These are phyloP conservation scores for Papilio demoleus DNA, from an alignment of 2,888 invertebrate species.

Conservation along the genomic window DNA sequence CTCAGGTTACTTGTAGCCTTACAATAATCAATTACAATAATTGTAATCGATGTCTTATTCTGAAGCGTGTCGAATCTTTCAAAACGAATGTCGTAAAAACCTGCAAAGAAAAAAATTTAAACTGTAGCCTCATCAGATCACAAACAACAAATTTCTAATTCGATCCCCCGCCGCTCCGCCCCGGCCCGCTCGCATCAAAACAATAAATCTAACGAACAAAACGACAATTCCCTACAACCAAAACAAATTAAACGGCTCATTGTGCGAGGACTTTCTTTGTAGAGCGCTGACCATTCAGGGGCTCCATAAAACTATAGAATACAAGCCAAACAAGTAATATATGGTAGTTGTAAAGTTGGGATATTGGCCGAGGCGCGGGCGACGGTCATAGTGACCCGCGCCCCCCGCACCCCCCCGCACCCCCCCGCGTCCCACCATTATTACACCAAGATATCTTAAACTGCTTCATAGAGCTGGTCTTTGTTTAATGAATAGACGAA, in stretches of 20 bases:
- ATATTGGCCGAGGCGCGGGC: slow-evolving; percentile 46
- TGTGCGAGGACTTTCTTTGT: slow-evolving; percentile 53
- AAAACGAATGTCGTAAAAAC: slow-evolving; percentile 43
- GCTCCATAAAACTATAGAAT: slow-evolving; percentile 63
- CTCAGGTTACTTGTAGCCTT: neutral
- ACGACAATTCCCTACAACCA: slow-evolving; percentile 70
- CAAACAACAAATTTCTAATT: slow-evolving; percentile 46
- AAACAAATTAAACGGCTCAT: slow-evolving; percentile 75
- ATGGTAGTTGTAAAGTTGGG: slow-evolving; percentile 69
- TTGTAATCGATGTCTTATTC: neutral
- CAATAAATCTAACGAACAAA: slow-evolving; percentile 69
- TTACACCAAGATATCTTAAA: slow-evolving; percentile 26
- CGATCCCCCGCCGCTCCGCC: slow-evolving; percentile 55
- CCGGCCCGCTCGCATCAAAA: slow-evolving; percentile 58
- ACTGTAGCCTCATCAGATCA: slow-evolving; percentile 42
- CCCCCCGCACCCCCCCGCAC: neutral
- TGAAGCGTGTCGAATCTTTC: slow-evolving; percentile 25
- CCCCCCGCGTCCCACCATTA: slow-evolving; percentile 18
- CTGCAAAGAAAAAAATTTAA: slow-evolving; percentile 44
- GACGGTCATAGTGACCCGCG: slow-evolving; percentile 28
- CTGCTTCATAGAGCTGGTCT: slow-evolving; percentile 36
- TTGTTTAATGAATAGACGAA: slow-evolving; percentile 58
- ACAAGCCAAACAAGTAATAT: slow-evolving; percentile 55
- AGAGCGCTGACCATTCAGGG: slow-evolving; percentile 70
- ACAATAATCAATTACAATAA: neutral